Percentiles rank a stretch among this genome's conserved stretches.
phyloP scores from a whole-genome alignment of 2,888 invertebrate species.

The Drosophila leonis region DNA sequence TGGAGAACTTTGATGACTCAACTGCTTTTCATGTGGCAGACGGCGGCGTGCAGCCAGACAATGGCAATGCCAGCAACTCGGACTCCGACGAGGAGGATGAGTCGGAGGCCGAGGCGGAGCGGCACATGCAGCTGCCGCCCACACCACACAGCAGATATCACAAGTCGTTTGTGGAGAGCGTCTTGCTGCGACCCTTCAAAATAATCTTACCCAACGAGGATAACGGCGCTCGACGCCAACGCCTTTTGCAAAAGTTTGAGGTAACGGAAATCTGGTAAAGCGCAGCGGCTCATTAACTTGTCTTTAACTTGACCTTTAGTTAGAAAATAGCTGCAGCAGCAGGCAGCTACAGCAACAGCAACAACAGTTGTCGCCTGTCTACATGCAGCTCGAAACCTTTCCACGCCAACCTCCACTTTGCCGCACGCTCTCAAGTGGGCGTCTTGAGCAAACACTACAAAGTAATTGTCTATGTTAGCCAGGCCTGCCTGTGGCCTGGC shows the following conservation, averaged over 20 bases:
- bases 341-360: not conserved
- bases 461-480: constrained; percentile 58
- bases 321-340: constrained; percentile 1
- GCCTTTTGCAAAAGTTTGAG: constrained; percentile 84
- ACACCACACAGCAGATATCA: constrained; percentile 72
- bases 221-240: constrained; percentile 78
- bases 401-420: not conserved
- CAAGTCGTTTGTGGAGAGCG: constrained; percentile 83
- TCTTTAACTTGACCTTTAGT: constrained; percentile 67
- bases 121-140: constrained; percentile 87
- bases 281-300: constrained; percentile 39
- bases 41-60: constrained; percentile 40
- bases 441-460: constrained; percentile 50
- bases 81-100: constrained; percentile 78
- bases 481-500: constrained; percentile 4
- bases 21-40: constrained; percentile 59
- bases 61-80: constrained; percentile 30
- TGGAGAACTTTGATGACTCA: constrained; percentile 85
- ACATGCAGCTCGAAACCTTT: constrained; percentile 1
- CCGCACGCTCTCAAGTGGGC: constrained; percentile 40
- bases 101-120: constrained; percentile 79
- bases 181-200: constrained; percentile 83
- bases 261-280: constrained; percentile 84
- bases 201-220: constrained; percentile 83
- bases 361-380: not conserved